Evolutionary conservation across 35 echinoderm and acorn worm genomes (phyloP), one percentile per base, ranked within the genome.

Genomic region (Ptychodera flava): DNA sequence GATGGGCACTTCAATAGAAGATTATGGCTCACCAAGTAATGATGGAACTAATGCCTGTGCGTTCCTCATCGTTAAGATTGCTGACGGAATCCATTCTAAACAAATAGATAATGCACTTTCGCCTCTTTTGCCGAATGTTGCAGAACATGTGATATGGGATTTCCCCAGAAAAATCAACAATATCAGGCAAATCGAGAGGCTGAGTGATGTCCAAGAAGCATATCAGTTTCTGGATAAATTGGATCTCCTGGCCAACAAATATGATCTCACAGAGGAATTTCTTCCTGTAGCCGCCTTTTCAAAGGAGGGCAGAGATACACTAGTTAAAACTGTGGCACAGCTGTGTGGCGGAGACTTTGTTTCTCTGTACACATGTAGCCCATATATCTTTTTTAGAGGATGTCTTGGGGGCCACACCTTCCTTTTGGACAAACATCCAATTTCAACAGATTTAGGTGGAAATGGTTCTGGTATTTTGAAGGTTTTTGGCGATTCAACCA

Each of bases 141-240:
- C 78, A 30, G 78, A 79, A 79, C n/a, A 79, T 79, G 78, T 32
- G 28, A 79, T 79, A 10, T 1, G 10, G 1, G 33, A 79, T 79
- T n/a, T 79, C n/a, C 78, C 78, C 33, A 30, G n/a, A 10, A 79
- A 79, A 79, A 79, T 79, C 29, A 79, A 79, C 33, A 32, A 79
- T 30, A 10, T 10, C 78, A 79, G 78, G 33, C n/a, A 79, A 30
- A 79, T 79, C 28, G 1, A 79, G 1, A 79, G 33, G 33, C 1
- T 1, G 78, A 30, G 33, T 28, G 78, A 79, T 28, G 28, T 32
- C 1, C 29, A 10, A 32, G 78, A n/a, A 79, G 78, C 78, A 28
- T 79, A 79, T 32, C 78, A 79, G 1, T 30, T 79, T 79, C 33
- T 79, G 28, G n/a, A 10, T 1, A 28, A 28, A 1, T 32, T 10